Conservation (phyloP, 2,797 vertebrate genomes). For the Calcarius lapponicus region DNA sequence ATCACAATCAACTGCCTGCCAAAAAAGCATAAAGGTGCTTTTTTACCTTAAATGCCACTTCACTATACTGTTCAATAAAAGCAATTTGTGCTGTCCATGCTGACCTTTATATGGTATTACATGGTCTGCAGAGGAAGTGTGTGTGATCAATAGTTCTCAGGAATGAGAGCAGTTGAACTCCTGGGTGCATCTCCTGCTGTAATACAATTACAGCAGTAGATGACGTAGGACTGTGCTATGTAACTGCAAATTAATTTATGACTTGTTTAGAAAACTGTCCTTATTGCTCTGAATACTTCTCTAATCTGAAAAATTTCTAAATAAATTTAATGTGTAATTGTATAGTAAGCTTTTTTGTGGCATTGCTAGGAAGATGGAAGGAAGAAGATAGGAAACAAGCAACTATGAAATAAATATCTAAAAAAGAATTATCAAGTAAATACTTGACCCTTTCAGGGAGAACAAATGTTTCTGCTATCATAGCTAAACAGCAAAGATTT, state of each 20-base stretch:
- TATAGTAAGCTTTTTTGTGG: neutral
- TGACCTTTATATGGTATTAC: constrained; percentile 42
- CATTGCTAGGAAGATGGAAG: neutral
- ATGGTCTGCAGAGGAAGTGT: constrained; percentile 4
- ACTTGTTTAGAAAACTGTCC: neutral
- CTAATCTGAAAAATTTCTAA: neutral
- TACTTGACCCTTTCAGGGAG: neutral
- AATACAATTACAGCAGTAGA: neutral
- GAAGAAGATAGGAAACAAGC: neutral
- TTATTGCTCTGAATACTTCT: neutral
- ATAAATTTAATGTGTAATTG: neutral
- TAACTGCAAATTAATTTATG: neutral
- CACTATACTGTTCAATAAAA: constrained; percentile 45
- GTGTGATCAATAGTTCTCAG: constrained; percentile 27
- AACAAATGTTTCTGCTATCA: neutral
- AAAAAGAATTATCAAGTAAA: neutral
- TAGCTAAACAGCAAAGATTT: neutral
- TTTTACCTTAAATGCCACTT: constrained; percentile 42
- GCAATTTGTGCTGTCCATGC: neutral
- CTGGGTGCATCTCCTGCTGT: neutral
- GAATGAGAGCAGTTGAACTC: neutral
- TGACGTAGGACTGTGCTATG: neutral
- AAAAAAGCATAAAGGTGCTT: constrained; percentile 18
- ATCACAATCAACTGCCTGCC: neutral
- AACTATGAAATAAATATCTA: neutral